Conservation (phyloP, 2,888 invertebrate genomes). For the Harpalus rubripes region DNA sequence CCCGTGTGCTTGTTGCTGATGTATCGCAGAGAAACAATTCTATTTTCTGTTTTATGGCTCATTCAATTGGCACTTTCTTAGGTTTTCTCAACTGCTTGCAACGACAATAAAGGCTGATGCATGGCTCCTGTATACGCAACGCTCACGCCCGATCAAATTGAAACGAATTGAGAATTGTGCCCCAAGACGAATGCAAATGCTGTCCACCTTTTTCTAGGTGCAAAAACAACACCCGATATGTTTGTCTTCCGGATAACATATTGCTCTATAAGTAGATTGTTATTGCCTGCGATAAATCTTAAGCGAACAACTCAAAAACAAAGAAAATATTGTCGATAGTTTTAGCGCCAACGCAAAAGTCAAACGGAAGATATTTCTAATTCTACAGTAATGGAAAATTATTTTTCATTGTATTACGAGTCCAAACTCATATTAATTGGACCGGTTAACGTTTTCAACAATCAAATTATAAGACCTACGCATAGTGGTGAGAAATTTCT, state of each 20-base stretch:
- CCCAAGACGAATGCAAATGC: constrained; percentile 29
- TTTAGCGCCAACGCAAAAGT: background rate
- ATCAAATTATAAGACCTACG: too few species aligned
- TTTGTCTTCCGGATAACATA: constrained; percentile 34
- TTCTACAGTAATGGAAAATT: too few species aligned
- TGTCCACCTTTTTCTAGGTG: constrained; percentile 42
- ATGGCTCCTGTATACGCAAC: constrained; percentile 77
- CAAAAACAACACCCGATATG: constrained; percentile 25
- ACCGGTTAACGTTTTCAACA: too few species aligned
- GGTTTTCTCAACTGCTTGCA: constrained; percentile 77
- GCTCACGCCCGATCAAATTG: constrained; percentile 73
- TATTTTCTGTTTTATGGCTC: constrained; percentile 76
- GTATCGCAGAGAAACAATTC: constrained; percentile 63
- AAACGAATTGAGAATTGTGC: constrained; percentile 70
- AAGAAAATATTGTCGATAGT: background rate
- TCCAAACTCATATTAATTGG: too few species aligned
- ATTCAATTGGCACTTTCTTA: constrained; percentile 78
- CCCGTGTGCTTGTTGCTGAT: constrained; percentile 58
- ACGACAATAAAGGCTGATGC: constrained; percentile 78
- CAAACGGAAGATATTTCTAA: too few species aligned
- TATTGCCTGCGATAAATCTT: constrained; percentile 37
- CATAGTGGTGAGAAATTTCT: too few species aligned
- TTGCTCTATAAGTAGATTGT: constrained; percentile 39
- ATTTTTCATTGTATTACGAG: too few species aligned
- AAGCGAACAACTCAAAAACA: background rate